A percentile compares a stretch with the other conserved stretches of the same genome.
Evolutionary conservation across 2,113 vertebrate genomes (phyloP).

Genomic region (Ellobius talpinus): DNA sequence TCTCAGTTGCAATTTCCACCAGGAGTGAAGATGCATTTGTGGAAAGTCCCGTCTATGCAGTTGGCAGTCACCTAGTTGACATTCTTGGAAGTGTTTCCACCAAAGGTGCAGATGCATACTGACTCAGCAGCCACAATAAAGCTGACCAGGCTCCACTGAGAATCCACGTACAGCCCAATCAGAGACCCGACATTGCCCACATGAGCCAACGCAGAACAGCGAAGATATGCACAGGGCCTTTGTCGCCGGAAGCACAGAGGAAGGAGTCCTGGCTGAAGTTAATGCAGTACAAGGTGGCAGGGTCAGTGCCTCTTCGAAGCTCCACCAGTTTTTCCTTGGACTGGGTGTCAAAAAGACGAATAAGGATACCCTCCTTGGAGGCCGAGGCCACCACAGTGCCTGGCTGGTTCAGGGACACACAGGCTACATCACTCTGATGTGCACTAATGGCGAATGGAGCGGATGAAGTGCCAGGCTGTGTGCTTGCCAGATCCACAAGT

Average conservation of each 20-base stretch:
- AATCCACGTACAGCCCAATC: conserved; percentile 96
- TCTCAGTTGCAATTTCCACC: conserved; percentile 96
- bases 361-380: conserved; percentile 92
- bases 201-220: conserved; percentile 94
- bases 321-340: conserved; percentile 95
- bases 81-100: conserved; percentile 95
- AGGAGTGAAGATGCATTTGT: conserved; percentile 96
- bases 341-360: conserved; percentile 95
- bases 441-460: conserved; percentile 95
- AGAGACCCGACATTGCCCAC: conserved; percentile 95
- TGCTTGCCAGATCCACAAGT: conserved; percentile 94
- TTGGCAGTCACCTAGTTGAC: conserved; percentile 96
- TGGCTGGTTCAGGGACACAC: conserved; percentile 93
- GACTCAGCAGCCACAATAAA: conserved; percentile 95
- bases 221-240: conserved; percentile 95
- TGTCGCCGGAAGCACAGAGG: conserved; percentile 95
- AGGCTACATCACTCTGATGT: conserved; percentile 95
- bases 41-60: conserved; percentile 96
- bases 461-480: conserved; percentile 93
- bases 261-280: conserved; percentile 97
- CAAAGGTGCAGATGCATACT: conserved; percentile 95
- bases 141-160: conserved; percentile 95
- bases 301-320: conserved; percentile 93
- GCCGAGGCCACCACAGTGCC: conserved; percentile 94
- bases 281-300: conserved; percentile 95